phyloP scores from a whole-genome alignment of 2,888 invertebrate species.

The Callyntrura sp. region DNA sequence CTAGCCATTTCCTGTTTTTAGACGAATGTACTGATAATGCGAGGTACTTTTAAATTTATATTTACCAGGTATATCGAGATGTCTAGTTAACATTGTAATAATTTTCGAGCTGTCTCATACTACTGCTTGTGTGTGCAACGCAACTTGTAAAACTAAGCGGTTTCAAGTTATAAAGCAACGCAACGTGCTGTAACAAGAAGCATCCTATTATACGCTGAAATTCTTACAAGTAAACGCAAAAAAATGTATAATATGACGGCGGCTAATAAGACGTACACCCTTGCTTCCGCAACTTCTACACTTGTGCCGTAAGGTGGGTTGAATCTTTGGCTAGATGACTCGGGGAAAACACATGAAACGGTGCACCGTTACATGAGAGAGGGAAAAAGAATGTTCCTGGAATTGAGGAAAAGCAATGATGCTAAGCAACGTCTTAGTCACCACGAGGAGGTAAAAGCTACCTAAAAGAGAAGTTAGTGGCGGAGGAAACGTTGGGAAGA shows the following conservation, averaged over 20 bases:
- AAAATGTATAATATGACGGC: too few species aligned
- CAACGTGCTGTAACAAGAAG: too few species aligned
- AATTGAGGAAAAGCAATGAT: constrained; percentile 55
- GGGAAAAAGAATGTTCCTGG: neutral
- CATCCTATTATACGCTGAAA: too few species aligned
- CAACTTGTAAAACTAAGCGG: neutral
- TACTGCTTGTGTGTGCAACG: neutral
- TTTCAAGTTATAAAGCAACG: too few species aligned
- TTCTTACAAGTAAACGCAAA: too few species aligned
- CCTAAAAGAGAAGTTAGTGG: constrained; percentile 41
- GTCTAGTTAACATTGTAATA: neutral
- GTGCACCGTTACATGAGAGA: neutral
- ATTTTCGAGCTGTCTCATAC: neutral
- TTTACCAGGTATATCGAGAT: neutral
- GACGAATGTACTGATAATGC: neutral
- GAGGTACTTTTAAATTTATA: neutral
- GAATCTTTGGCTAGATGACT: neutral
- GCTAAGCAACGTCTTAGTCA: constrained; percentile 46
- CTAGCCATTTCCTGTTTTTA: neutral
- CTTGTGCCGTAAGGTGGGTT: too few species aligned
- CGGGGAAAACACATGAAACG: constrained; percentile 8
- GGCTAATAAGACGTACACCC: too few species aligned
- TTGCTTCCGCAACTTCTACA: too few species aligned
- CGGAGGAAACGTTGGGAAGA: constrained; percentile 54
- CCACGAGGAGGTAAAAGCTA: constrained; percentile 45